phyloP scores from a whole-genome alignment of 1,140 invertebrate species.

The Papilio polytes region DNA sequence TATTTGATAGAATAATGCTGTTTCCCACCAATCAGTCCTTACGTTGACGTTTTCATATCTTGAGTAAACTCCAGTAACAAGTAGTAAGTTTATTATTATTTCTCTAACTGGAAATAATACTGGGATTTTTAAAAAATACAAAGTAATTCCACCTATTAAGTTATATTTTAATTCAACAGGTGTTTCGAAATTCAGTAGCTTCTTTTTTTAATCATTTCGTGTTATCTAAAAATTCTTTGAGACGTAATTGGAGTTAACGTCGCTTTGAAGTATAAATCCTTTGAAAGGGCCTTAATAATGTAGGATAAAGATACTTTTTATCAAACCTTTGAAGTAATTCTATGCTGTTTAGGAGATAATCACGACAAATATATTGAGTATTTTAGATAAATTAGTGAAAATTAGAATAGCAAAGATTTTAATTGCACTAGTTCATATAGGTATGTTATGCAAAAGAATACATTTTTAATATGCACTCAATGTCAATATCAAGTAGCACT shows the following conservation, averaged over 20 bases:
- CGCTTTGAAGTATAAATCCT: constrained; percentile 36
- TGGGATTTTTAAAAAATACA: too few species aligned
- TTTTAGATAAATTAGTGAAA: neutral
- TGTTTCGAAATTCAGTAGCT: neutral
- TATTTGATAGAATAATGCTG: constrained; percentile 87
- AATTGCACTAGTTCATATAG: too few species aligned
- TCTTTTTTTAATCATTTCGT: neutral
- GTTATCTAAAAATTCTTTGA: constrained; percentile 12
- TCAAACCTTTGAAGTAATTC: constrained; percentile 33
- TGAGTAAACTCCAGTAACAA: constrained; percentile 7
- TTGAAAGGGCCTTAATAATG: constrained; percentile 33
- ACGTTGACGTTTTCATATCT: constrained; percentile 61
- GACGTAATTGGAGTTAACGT: constrained; percentile 7
- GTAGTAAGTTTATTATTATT: constrained; percentile 9
- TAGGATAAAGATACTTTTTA: constrained; percentile 17
- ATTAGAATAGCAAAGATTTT: neutral
- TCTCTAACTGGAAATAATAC: constrained; percentile 13
- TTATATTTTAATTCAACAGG: neutral
- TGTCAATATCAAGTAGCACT: too few species aligned
- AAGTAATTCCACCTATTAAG: neutral
- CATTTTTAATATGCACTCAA: too few species aligned
- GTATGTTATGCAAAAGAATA: too few species aligned
- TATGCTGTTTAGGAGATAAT: neutral
- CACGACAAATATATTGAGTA: neutral
- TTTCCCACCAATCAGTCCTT: constrained; percentile 86